These are phyloP conservation scores for Nothura maculosa DNA, from an alignment of 2,797 vertebrate species.

Conservation along the genomic window DNA sequence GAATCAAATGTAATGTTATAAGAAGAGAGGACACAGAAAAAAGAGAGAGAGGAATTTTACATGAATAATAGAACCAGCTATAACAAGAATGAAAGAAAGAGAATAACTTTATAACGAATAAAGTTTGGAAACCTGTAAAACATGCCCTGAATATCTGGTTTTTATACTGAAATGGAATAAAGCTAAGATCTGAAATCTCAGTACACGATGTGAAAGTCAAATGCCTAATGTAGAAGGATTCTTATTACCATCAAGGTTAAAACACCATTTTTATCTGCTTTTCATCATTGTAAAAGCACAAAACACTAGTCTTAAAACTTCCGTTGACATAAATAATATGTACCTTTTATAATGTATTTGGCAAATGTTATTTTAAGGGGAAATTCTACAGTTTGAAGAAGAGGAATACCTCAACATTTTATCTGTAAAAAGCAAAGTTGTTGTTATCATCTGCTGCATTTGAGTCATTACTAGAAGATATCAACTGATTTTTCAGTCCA, in stretches of 20 bases:
- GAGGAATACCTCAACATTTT: neutral
- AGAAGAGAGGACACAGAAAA: neutral
- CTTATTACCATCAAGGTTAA: neutral
- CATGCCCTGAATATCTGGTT: neutral
- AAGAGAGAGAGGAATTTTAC: neutral
- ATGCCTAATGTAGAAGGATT: neutral
- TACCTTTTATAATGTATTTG: neutral
- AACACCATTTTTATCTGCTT: neutral
- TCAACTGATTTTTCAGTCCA: neutral
- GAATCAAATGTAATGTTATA: constrained; percentile 6
- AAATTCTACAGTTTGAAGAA: neutral
- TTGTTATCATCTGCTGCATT: neutral
- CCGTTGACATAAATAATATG: neutral
- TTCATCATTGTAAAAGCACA: neutral
- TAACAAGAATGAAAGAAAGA: neutral
- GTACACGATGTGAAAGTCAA: neutral
- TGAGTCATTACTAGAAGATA: neutral
- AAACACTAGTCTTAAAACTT: neutral
- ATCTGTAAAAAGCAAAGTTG: neutral
- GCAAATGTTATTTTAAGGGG: neutral
- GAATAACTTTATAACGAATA: neutral
- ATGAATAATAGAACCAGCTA: neutral
- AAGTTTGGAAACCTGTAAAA: neutral
- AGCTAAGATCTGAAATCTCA: neutral
- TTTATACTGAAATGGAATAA: neutral